A percentile compares a stretch with the other conserved stretches of the same genome.
These are phyloP conservation scores for Acanthosoma haemorrhoidale DNA, from an alignment of 2,888 invertebrate genomes.

Conservation along the genomic window DNA sequence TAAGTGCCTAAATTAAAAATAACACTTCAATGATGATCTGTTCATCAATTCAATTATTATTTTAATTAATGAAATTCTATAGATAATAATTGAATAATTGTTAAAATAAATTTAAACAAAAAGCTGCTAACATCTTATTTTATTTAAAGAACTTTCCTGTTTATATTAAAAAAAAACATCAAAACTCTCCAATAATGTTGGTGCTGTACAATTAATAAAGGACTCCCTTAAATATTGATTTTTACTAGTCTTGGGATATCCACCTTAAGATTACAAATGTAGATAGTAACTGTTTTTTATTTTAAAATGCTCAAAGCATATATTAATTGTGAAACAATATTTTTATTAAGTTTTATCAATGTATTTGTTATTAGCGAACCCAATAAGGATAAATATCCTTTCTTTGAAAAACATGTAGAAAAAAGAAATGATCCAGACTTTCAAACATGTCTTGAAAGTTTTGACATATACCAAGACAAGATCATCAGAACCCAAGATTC, in stretches of 20 bases:
- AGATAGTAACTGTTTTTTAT: not conserved
- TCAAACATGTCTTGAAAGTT: constrained; percentile 66
- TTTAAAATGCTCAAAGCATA: constrained; percentile 19
- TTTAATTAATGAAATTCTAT: too few species aligned
- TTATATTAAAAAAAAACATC: too few species aligned
- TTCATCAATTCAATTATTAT: too few species aligned
- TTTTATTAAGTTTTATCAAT: constrained; percentile 16
- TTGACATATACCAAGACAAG: constrained; percentile 80
- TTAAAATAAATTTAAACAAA: too few species aligned
- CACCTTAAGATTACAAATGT: constrained; percentile 22
- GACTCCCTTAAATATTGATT: constrained; percentile 14
- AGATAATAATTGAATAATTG: too few species aligned
- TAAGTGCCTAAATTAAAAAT: too few species aligned
- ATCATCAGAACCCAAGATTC: constrained; percentile 89
- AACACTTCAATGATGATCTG: too few species aligned
- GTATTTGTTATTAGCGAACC: constrained; percentile 16
- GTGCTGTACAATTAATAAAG: not conserved
- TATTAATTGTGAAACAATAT: constrained; percentile 4
- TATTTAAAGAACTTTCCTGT: too few species aligned
- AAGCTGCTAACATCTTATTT: too few species aligned
- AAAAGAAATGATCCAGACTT: constrained; percentile 44
- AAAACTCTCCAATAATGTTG: not conserved
- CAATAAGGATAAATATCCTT: not conserved
- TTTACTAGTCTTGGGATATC: constrained; percentile 5
- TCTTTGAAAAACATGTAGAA: not conserved